phyloP scores from a whole-genome alignment of 2,113 vertebrate species.

The Penelope pileata region DNA sequence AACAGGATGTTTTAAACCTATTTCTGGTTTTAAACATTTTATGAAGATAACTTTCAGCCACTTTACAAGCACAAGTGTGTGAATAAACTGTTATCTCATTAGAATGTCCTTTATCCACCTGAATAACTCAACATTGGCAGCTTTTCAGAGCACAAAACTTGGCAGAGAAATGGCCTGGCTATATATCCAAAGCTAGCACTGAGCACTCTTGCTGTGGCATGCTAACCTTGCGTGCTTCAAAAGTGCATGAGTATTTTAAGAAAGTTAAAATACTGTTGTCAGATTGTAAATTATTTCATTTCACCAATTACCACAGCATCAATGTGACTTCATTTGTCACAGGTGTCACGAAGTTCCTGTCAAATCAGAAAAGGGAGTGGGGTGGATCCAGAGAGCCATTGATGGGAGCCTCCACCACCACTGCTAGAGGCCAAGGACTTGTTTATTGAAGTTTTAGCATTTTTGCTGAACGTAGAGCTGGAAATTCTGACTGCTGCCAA shows the following conservation, averaged over 20 bases:
- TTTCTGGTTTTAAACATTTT: neutral
- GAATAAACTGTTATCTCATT: neutral
- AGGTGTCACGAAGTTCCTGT: neutral
- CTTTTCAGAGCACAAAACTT: slow-evolving; percentile 15
- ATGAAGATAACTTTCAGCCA: neutral
- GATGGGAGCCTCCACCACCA: neutral
- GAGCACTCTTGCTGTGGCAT: neutral
- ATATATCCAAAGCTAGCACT: neutral
- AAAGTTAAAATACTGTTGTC: neutral
- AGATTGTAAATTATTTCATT: neutral
- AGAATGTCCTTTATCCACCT: slow-evolving; percentile 9
- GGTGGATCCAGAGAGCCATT: neutral
- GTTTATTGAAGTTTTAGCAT: neutral
- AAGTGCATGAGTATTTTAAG: neutral
- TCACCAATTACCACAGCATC: neutral
- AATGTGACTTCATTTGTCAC: neutral
- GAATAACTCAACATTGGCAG: slow-evolving; percentile 7
- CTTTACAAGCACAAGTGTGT: neutral
- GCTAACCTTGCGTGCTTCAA: neutral
- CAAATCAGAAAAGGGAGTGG: neutral
- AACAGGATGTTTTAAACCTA: neutral
- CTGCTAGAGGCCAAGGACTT: neutral
- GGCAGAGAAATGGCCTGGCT: neutral
- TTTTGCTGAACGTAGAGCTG: neutral
- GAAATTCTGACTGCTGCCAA: neutral